Base-by-base conservation (phyloP, 2,888 invertebrate species). In the Choreutis nemorana region DNA sequence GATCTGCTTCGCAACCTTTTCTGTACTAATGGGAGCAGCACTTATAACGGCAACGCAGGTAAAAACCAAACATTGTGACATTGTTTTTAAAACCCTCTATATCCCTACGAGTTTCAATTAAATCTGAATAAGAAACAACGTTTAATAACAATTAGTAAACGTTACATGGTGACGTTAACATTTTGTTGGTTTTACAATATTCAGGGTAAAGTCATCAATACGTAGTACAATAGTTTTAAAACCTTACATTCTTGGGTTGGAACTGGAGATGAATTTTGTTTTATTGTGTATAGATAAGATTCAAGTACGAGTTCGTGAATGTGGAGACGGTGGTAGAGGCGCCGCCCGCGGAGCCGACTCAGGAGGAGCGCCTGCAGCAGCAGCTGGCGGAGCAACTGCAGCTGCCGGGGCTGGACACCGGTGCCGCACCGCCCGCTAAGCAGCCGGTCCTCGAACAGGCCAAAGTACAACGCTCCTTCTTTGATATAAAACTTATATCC, bases 1-100 rank as follows among this genome's bases (percentile, higher is more conserved):
- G 18, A 94, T 98, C 40, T 99, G 98, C 65, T 99, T 99, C 71
- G 94, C 97, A 7, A 95, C 96, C 25, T 99, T 99, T 75, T 93
- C 95, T 10, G 91, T 97, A 15, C 81, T 99, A 15, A 98, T 98
- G 96, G 90, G 93, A 2, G 94, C 93, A 25, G 96, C 98, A 1
- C 83, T 97, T 31, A 87, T 96, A 27, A 90, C 91, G 4, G 95
- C 97, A 1, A 91, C 95, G 0, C 94, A 93, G 79, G 91, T 92
- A 33, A n/a, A n/a, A n/a, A n/a, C n/a, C n/a, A n/a, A n/a, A n/a
- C n/a, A n/a, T n/a, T n/a, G n/a, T n/a, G n/a, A n/a, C n/a, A n/a
- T n/a, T n/a, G n/a, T n/a, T n/a, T n/a, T n/a, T n/a, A n/a, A n/a
- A n/a, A n/a, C n/a, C n/a, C n/a, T n/a, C n/a, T n/a, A n/a, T n/a